Percentiles rank a stretch among this genome's conserved stretches.
These are phyloP conservation scores for Acanthochromis polyacanthus DNA, from an alignment of 2,113 vertebrate species.

Conservation along the genomic window DNA sequence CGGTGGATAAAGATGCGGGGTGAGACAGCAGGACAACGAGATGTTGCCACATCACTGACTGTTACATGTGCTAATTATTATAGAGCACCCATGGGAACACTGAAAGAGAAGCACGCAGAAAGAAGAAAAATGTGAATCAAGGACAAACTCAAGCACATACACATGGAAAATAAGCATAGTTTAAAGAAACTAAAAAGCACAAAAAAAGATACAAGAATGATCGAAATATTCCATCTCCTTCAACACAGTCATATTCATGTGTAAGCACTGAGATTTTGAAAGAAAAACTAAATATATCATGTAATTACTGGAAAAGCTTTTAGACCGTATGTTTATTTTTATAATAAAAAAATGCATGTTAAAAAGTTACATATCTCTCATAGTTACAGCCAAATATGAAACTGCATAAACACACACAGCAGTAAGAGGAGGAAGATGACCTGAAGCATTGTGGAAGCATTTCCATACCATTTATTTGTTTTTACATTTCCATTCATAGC, in stretches of 20 bases:
- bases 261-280: background rate
- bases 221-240: background rate
- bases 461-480: conserved; percentile 53
- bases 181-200: background rate
- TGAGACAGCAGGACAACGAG: conserved; percentile 17
- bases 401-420: background rate
- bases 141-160: background rate
- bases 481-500: conserved; percentile 43
- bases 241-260: background rate
- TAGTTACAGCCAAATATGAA: background rate
- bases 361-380: background rate
- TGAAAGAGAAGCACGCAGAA: background rate
- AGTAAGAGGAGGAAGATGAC: background rate
- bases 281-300: background rate
- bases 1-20: conserved; percentile 34
- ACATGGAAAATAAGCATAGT: background rate
- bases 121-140: background rate
- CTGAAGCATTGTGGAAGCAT: background rate
- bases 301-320: background rate
- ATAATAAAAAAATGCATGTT: too few species aligned
- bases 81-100: conserved; percentile 34
- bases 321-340: too few species aligned
- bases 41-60: conserved; percentile 20
- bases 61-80: conserved; percentile 58
- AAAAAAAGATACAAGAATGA: background rate